Evolutionary conservation across 2,797 vertebrate species (phyloP).

Genomic region (Sebastes minor): DNA sequence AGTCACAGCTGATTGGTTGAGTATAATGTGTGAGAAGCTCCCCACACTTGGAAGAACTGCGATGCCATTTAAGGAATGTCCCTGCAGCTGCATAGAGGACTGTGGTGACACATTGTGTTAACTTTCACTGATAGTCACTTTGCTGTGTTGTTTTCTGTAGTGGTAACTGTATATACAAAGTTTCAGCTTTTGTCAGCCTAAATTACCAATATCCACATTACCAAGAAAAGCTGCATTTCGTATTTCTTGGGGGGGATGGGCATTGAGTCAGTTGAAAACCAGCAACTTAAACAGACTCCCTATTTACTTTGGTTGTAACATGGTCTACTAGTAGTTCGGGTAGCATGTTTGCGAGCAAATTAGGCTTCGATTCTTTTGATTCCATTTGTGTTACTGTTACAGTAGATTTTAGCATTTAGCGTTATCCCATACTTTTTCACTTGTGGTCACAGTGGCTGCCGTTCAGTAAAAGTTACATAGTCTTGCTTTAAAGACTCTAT

Average conservation of each 20-base stretch:
- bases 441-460: not conserved
- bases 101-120: not conserved
- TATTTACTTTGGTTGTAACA: not conserved
- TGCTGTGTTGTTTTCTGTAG: not conserved
- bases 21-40: not conserved
- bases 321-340: not conserved
- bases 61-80: constrained; percentile 69
- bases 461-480: not conserved
- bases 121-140: not conserved
- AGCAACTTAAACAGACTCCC: not conserved
- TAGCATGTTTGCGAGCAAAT: not conserved
- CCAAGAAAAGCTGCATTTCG: not conserved
- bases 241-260: not conserved
- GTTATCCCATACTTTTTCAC: not conserved
- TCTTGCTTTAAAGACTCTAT: not conserved
- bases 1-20: constrained; percentile 64
- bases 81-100: constrained; percentile 19
- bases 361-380: not conserved
- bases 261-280: not conserved
- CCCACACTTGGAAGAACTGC: constrained; percentile 22
- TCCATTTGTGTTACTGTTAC: not conserved
- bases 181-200: not conserved
- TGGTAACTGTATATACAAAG: not conserved
- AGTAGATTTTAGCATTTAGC: not conserved
- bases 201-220: not conserved